Conservation (phyloP, 2,113 vertebrate species). For the Anthoscopus minutus region DNA sequence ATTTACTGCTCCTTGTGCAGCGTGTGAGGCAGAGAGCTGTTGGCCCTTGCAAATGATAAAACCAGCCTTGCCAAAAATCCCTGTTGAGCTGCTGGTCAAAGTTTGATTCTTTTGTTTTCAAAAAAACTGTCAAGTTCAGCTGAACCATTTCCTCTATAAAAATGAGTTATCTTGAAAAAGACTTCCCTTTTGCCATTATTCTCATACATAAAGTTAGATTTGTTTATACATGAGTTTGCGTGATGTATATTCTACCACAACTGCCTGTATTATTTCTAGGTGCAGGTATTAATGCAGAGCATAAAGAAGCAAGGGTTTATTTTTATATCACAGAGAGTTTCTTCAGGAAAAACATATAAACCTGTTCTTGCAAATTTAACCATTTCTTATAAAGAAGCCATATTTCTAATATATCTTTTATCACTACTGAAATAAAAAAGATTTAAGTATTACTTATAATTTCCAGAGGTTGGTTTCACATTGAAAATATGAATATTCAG, state of each 20-base stretch:
- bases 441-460: not conserved
- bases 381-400: not conserved
- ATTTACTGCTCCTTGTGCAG: not conserved
- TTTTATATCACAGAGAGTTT: not conserved
- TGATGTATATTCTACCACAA: not conserved
- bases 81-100: constrained; percentile 7
- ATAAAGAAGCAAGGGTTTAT: not conserved
- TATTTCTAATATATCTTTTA: not conserved
- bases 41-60: not conserved
- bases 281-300: not conserved
- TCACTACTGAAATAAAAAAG: not conserved
- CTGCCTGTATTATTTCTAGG: constrained; percentile 8
- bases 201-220: not conserved
- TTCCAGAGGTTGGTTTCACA: not conserved
- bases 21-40: not conserved
- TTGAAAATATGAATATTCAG: not conserved
- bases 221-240: not conserved
- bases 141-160: constrained; percentile 17
- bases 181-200: not conserved
- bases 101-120: constrained; percentile 19
- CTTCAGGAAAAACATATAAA: not conserved
- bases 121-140: not conserved
- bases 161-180: constrained; percentile 6
- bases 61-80: constrained; percentile 11
- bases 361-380: not conserved